phyloP scores from a whole-genome alignment of 2,797 vertebrate species.

The Aeoliscus strigatus region DNA sequence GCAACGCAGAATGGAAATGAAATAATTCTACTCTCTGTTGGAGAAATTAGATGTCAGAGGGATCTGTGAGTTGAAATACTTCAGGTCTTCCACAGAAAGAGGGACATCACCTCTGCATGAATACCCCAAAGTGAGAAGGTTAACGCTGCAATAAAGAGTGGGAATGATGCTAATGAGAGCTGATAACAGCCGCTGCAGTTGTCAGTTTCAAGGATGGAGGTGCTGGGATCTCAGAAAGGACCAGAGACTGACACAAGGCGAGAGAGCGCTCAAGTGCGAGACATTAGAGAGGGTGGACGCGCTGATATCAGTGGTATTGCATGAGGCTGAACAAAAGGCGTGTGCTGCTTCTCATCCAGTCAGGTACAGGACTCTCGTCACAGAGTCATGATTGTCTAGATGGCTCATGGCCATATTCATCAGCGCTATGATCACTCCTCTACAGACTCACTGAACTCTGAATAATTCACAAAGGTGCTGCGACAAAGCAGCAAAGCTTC shows the following conservation, averaged over 20 bases:
- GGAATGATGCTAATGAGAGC: constrained; percentile 75
- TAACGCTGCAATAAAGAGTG: constrained; percentile 70
- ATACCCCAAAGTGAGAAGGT: constrained; percentile 67
- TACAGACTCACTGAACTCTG: constrained; percentile 13
- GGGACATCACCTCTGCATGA: constrained; percentile 47
- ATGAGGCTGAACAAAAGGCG: constrained; percentile 45
- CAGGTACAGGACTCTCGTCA: constrained; percentile 32
- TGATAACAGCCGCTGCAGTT: constrained; percentile 73
- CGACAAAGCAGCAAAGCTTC: constrained; percentile 12
- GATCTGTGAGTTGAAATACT: constrained; percentile 56
- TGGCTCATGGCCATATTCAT: constrained; percentile 3
- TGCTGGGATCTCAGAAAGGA: constrained; percentile 58
- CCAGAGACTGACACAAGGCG: constrained; percentile 48
- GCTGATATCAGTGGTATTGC: constrained; percentile 33
- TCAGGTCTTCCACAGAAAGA: constrained; percentile 49
- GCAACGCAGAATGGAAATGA: constrained; percentile 19
- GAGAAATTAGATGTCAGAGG: constrained; percentile 60
- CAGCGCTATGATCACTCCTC: constrained; percentile 3
- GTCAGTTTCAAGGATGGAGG: constrained; percentile 75
- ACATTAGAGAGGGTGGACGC: constrained; percentile 56
- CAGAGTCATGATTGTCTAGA: constrained; percentile 20
- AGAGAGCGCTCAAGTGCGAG: constrained; percentile 59
- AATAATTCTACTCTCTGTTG: constrained; percentile 31
- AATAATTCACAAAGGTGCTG: constrained; percentile 16
- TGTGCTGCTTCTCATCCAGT: constrained; percentile 28